Evolutionary conservation across 2,113 vertebrate species (phyloP), one percentile per base, ranked within the genome.

Genomic region (Columba janthina): DNA sequence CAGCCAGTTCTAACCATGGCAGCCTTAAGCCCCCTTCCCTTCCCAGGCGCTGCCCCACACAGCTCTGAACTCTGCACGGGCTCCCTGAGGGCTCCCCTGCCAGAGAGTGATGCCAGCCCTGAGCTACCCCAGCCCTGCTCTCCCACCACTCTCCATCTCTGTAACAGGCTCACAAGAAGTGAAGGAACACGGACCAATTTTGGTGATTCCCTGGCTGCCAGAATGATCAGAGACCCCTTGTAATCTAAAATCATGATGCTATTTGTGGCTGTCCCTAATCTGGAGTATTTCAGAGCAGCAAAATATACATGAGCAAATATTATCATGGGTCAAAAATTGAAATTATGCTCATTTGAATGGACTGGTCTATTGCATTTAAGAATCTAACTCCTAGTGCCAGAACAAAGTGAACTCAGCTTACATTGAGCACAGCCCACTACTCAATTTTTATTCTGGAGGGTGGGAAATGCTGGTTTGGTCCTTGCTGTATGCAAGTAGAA

Each of bases 31-130:
- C 53, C 29, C 58, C 51, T 46, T 32, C 61, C 34, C 46, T 38
- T 19, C n/a, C 25, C 6, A 1, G 2, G 10, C 2, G 10, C 4
- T 20, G 7, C 32, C 38, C 42, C 10, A 14, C 44, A 46, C 34
- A 84, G 34, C 19, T 42, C 34, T 12, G 2, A 62, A 17, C 13
- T 53, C 72, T 61, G 31, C 5, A 8, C 36, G 38, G 22, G 31
- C 56, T 80, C 36, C 42, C 40, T 40, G 40, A 14, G 40, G 40
- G 40, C 40, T 40, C 40, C 13, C 40, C 40, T 40, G 40, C 40
- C 40, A 40, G 13, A 40, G 40, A 40, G 40, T 40, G 40, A 40
- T 40, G 40, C 40, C 40, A 40, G 40, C 40, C 40, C 40, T 40
- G 40, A 14, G 40, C 42, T 44, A 15, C 15, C 60, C 56, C 64